These are phyloP conservation scores for Characodon lateralis DNA, from an alignment of 2,797 vertebrate genomes.

Conservation along the genomic window DNA sequence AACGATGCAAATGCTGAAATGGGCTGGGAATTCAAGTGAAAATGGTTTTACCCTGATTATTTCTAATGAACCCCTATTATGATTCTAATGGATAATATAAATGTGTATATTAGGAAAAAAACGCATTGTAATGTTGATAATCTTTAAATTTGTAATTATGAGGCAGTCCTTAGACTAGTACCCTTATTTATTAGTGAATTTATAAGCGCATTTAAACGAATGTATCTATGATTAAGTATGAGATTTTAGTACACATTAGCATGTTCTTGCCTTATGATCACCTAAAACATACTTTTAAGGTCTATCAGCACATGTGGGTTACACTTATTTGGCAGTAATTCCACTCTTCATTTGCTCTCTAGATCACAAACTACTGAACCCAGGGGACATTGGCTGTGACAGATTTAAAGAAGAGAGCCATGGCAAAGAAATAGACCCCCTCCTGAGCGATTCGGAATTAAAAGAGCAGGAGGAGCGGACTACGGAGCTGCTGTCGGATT, in stretches of 20 bases:
- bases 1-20: constrained; percentile 74
- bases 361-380: constrained; percentile 84
- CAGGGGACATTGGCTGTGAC: constrained; percentile 81
- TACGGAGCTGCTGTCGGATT: constrained; percentile 78
- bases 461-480: constrained; percentile 88
- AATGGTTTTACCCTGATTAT: constrained; percentile 58
- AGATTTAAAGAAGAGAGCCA: constrained; percentile 83
- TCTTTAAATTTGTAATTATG: constrained; percentile 9
- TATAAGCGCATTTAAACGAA: constrained; percentile 31
- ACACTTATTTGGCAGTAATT: constrained; percentile 52
- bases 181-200: constrained; percentile 32
- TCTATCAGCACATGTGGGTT: constrained; percentile 28
- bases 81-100: not conserved
- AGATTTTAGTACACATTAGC: not conserved
- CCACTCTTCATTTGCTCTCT: constrained; percentile 46
- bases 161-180: constrained; percentile 15
- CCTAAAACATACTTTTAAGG: constrained; percentile 15
- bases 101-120: not conserved
- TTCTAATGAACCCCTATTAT: constrained; percentile 43
- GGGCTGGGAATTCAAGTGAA: constrained; percentile 50
- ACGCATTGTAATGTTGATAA: not conserved
- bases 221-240: constrained; percentile 31
- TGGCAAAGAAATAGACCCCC: constrained; percentile 82
- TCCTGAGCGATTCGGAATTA: constrained; percentile 92
- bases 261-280: constrained; percentile 11